Evolutionary conservation across 2,113 vertebrate genomes (phyloP).

Genomic region (Orycteropus afer): DNA sequence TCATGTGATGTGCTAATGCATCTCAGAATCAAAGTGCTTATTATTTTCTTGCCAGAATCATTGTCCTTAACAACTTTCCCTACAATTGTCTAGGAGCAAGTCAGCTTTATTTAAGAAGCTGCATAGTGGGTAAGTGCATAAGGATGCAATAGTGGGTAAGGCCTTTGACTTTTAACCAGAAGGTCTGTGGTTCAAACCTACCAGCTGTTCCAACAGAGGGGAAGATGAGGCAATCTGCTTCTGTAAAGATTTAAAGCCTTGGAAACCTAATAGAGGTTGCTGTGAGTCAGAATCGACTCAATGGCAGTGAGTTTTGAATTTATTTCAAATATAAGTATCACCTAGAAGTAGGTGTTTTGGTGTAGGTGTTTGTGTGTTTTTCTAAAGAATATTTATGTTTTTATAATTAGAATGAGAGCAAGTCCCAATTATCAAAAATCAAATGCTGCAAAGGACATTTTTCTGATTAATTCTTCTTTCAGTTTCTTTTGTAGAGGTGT

Average conservation of each 20-base stretch:
- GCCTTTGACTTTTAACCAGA: too few species aligned
- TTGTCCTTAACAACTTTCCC: not conserved
- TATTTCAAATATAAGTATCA: not conserved
- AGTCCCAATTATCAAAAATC: not conserved
- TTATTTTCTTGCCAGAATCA: not conserved
- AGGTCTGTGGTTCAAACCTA: too few species aligned
- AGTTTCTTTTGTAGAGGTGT: not conserved
- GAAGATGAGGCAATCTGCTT: too few species aligned
- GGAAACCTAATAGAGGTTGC: too few species aligned
- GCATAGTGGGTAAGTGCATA: too few species aligned
- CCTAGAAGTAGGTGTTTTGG: not conserved
- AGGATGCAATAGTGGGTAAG: too few species aligned
- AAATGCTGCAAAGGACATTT: not conserved
- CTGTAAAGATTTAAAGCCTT: too few species aligned
- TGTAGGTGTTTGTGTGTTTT: not conserved
- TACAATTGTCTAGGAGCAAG: not conserved
- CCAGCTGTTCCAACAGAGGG: too few species aligned
- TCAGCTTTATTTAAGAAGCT: not conserved
- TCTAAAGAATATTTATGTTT: not conserved
- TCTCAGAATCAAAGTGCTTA: not conserved
- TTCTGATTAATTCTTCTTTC: not conserved
- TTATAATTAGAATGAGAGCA: conserved; percentile 37
- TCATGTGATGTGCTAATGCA: not conserved
- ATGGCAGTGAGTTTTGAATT: too few species aligned
- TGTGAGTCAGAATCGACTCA: too few species aligned